Percentiles rank a stretch among this genome's conserved stretches.
Conservation (phyloP, 2,888 invertebrate species). For the Ennomos erosarius region DNA sequence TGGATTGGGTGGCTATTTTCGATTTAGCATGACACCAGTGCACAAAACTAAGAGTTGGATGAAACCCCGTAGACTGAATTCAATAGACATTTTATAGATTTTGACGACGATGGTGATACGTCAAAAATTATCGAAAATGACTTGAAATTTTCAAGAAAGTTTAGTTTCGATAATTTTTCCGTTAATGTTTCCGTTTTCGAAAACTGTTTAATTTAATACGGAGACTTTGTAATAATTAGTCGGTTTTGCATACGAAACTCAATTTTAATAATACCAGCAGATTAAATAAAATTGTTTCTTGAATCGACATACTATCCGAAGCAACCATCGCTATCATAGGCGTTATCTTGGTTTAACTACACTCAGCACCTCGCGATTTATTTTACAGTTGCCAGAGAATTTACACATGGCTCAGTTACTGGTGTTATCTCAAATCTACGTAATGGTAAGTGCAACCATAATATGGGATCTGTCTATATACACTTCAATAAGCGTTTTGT, state of each 20-base stretch:
- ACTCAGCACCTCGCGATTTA: conserved; percentile 39
- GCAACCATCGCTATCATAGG: conserved; percentile 30
- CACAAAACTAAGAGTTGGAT: no score
- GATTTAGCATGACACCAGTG: no score
- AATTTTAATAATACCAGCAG: conserved; percentile 14
- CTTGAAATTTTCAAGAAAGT: no score
- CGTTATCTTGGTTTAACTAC: conserved; percentile 37
- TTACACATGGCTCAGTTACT: conserved; percentile 43
- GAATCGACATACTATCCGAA: conserved; percentile 12
- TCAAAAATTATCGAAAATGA: no score
- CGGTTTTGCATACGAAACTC: not conserved
- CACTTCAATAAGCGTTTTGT: conserved; percentile 7
- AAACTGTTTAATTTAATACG: no score
- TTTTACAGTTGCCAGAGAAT: conserved; percentile 39
- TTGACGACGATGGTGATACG: no score
- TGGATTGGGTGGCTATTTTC: no score
- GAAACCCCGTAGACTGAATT: no score
- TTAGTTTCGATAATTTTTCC: no score
- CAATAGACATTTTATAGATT: no score
- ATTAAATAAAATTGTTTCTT: conserved; percentile 27
- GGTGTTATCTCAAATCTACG: conserved; percentile 74
- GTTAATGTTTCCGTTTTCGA: no score
- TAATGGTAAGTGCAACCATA: conserved; percentile 68
- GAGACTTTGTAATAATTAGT: not conserved
- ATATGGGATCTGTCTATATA: conserved; percentile 6